phyloP scores from a whole-genome alignment of 2,888 invertebrate species.

The Folsomia manolachei region DNA sequence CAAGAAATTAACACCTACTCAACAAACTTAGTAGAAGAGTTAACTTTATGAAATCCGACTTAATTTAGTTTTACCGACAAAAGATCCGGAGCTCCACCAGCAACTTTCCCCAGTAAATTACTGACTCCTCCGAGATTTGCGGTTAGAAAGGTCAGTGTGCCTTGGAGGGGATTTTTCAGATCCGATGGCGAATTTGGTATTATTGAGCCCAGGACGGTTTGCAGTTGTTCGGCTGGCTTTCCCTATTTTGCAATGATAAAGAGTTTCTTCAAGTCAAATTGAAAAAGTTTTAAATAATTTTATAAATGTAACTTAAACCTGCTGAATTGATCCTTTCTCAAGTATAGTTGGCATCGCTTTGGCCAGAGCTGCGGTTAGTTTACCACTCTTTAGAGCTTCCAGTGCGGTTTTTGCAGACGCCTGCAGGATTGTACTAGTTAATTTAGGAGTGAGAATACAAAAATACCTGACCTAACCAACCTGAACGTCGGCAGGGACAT shows the following conservation, averaged over 20 bases:
- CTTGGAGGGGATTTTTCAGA: conserved; percentile 34
- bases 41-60: not conserved
- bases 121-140: conserved; percentile 42
- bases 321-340: conserved; percentile 25
- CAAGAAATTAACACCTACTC: too few species aligned
- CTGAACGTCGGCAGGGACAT: conserved; percentile 32
- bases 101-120: conserved; percentile 28
- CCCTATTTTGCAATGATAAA: conserved; percentile 27
- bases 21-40: not conserved
- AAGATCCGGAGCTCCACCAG: conserved; percentile 41
- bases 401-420: conserved; percentile 25
- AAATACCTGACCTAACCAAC: too few species aligned
- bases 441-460: too few species aligned
- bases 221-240: conserved; percentile 44
- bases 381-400: conserved; percentile 17
- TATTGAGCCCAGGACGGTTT: conserved; percentile 31
- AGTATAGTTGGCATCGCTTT: conserved; percentile 33
- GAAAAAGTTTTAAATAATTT: too few species aligned
- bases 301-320: conserved; percentile 16
- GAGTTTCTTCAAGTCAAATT: too few species aligned
- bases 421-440: too few species aligned
- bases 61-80: conserved; percentile 29
- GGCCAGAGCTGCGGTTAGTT: conserved; percentile 29
- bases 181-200: conserved; percentile 33
- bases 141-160: conserved; percentile 37